These are phyloP conservation scores for Pterophyllum scalare DNA, from an alignment of 2,113 vertebrate genomes.

Conservation along the genomic window DNA sequence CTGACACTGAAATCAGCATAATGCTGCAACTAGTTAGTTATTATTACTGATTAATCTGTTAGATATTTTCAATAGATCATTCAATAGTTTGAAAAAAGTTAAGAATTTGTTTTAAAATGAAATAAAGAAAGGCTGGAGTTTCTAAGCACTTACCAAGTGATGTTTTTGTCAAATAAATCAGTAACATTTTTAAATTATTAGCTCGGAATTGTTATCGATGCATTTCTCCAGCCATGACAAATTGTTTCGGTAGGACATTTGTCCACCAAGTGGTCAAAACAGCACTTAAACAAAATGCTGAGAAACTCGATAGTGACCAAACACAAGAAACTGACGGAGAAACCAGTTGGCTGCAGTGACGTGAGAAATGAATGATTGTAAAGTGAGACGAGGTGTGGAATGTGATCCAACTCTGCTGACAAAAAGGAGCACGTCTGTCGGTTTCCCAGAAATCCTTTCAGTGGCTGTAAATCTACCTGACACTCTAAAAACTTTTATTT, in stretches of 20 bases:
- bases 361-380: slow-evolving; percentile 64
- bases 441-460: slow-evolving; percentile 11
- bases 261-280: background rate
- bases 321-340: slow-evolving; percentile 3
- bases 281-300: background rate
- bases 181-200: background rate
- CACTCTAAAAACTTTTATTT: background rate
- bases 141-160: background rate
- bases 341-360: slow-evolving; percentile 32
- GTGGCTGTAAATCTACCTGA: slow-evolving; percentile 14
- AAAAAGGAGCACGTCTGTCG: slow-evolving; percentile 7
- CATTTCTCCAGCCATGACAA: background rate
- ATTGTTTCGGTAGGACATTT: background rate
- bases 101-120: background rate
- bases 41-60: background rate
- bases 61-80: background rate
- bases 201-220: background rate
- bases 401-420: slow-evolving; percentile 39
- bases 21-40: background rate
- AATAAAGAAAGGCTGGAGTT: background rate
- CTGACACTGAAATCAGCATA: background rate
- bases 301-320: background rate
- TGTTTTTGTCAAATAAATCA: background rate
- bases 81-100: background rate
- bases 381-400: slow-evolving; percentile 63